phyloP scores from a whole-genome alignment of 2,113 vertebrate genomes.

The Rhabdornis inornatus region DNA sequence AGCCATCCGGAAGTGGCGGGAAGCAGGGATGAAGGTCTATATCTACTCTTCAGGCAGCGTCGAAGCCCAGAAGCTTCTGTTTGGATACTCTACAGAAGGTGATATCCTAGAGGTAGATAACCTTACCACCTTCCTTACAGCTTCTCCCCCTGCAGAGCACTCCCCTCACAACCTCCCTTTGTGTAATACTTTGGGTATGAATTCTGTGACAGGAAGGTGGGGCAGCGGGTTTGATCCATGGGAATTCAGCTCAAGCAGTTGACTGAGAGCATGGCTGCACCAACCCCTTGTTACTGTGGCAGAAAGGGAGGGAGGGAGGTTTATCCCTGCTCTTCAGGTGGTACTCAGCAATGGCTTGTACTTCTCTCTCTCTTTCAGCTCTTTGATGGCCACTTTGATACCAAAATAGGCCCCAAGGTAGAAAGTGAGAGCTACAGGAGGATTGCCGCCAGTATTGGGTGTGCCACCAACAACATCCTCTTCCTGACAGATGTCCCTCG shows the following conservation, averaged over 20 bases:
- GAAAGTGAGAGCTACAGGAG: slow-evolving; percentile 91
- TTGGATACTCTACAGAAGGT: slow-evolving; percentile 89
- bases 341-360: not conserved
- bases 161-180: not conserved
- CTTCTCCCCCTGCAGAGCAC: not conserved
- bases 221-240: not conserved
- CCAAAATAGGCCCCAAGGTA: slow-evolving; percentile 89
- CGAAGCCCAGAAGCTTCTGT: slow-evolving; percentile 95
- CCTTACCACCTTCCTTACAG: not conserved
- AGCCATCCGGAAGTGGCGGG: slow-evolving; percentile 86
- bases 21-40: slow-evolving; percentile 85
- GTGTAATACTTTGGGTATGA: accelerated
- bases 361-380: slow-evolving; percentile 74
- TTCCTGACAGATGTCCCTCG: slow-evolving; percentile 91
- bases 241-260: not conserved
- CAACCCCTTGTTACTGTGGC: accelerated
- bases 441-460: slow-evolving; percentile 87
- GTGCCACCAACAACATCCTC: slow-evolving; percentile 85
- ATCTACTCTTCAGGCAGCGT: slow-evolving; percentile 96
- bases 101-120: slow-evolving; percentile 86
- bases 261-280: not conserved
- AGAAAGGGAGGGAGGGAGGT: not conserved
- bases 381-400: slow-evolving; percentile 95
- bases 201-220: not conserved
- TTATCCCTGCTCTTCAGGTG: not conserved